Evolutionary conservation across 2,797 vertebrate genomes (phyloP), one percentile per base, ranked within the genome.

Genomic region (Hypotaenidia philippensis): DNA sequence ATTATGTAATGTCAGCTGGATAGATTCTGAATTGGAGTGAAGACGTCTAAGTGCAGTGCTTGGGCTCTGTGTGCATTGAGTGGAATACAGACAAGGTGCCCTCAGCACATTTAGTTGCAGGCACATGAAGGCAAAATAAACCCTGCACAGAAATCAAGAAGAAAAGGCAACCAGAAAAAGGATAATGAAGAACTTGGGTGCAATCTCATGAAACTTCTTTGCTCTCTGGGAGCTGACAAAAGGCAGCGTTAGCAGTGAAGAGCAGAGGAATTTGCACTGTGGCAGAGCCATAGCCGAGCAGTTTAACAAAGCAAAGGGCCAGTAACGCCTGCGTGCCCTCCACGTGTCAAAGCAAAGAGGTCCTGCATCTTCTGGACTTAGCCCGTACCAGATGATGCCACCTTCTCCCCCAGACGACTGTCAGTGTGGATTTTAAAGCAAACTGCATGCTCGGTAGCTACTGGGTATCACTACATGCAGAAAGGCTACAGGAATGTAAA

Each of bases 261-360:
- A 75, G 55, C 49, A 38, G 29, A 90, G 52, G n/a, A 92, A 57
- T 65, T 40, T 0, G 0, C 31, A 71, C 34, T 0, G 0, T 3
- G 14, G 21, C 83, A 87, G 21, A 41, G 45, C 60, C 63, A 36
- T 21, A 45, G 22, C 34, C 2, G 21, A 83, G 38, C 40, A 31
- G 38, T 18, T 65, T 40, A 53, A 41, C 34, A 57, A 29, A 50
- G 36, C 47, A 25, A 69, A 84, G 18, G 7, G 38, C 23, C 57
- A 72, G 59, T 66, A 79, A 59, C 0, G 19, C 32, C n/a, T 26
- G 8, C 22, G 25, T 47, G 56, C 56, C 57, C 56, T 41, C 27
- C 49, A 2, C 0, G 14, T 11, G 18, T 14, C 52, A 34, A n/a
- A 79, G 41, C 29, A 64, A 88, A 40, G 55, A 72, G 17, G 22